Base-by-base conservation (phyloP, 2,888 invertebrate genomes). In the Alentia gelatinosa region DNA sequence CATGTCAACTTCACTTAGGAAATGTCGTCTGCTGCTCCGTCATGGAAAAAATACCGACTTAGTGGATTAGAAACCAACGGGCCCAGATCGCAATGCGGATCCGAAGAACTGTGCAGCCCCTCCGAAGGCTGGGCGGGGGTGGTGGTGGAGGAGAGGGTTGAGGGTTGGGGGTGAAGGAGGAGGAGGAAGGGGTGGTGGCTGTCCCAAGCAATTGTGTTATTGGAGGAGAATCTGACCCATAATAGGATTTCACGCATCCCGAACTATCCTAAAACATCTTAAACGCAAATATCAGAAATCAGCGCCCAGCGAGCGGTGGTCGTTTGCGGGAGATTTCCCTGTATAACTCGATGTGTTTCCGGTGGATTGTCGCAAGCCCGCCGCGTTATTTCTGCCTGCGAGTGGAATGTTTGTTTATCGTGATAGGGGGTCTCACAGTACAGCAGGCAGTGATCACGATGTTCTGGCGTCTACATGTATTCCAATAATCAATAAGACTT, bases 1-100 rank as follows among this genome's bases (percentile, higher is more conserved):
- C 35, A 89, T 39, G 83, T 83, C 83, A 83, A 26, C 39, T 40
- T 40, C 83, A 83, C 35, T 83, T 83, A 83, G n/a, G 83, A 4
- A 23, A 39, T 19, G 23, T n/a, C 4, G 39, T 19, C 83, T 40
- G 9, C 39, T n/a, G 40, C 23, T 15, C 26, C 83, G 7, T 83
- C 39, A 40, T 40, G n/a, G n/a, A n/a, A n/a, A n/a, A 83, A 83
- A 83, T 37, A 83, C 83, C 37, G 40, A 39, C 26, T 83, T 83
- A 68, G 68, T 68, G 26, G 68, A 68, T 68, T 68, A 68, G 68
- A 68, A 68, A 68, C 68, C 68, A 68, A 68, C 12, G 33, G 68
- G 68, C 68, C n/a, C n/a, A 68, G 30, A 56, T 56, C 19, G 56
- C 56, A 56, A 26, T 30, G 68, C 12, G 3, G 26, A 47, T 26